Evolutionary conservation across 1,140 invertebrate species (phyloP).

Genomic region (Episyrphus balteatus): DNA sequence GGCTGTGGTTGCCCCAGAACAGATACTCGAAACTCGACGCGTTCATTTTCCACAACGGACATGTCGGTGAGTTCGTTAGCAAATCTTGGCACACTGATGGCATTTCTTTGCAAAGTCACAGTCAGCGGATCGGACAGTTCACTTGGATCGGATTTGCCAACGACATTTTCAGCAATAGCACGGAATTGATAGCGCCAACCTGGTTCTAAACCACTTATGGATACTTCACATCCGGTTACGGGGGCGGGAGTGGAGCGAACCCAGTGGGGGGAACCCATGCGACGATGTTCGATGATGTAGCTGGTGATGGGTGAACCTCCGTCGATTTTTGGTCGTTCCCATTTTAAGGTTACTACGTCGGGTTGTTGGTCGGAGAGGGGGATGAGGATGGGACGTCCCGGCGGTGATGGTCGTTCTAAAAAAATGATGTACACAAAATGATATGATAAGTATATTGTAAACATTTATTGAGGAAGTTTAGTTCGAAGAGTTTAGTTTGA

Average conservation of each 20-base stretch:
- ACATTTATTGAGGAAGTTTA: too few relatives aligned
- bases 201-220: constrained; percentile 65
- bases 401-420: constrained; percentile 61
- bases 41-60: constrained; percentile 62
- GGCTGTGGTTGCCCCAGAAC: constrained; percentile 74
- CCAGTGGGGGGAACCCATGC: constrained; percentile 65
- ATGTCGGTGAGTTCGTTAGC: constrained; percentile 53
- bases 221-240: constrained; percentile 56
- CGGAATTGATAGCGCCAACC: constrained; percentile 84
- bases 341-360: constrained; percentile 76
- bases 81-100: constrained; percentile 56
- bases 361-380: constrained; percentile 59
- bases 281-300: constrained; percentile 69
- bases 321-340: constrained; percentile 69
- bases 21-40: constrained; percentile 70
- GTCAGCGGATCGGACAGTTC: constrained; percentile 66
- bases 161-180: constrained; percentile 74
- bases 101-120: constrained; percentile 56
- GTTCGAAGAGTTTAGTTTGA: too few relatives aligned
- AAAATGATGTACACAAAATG: constrained; percentile 10
- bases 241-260: constrained; percentile 58
- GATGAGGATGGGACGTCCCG: constrained; percentile 62
- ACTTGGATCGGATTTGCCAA: constrained; percentile 68
- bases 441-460: too few relatives aligned
- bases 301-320: constrained; percentile 83